Evolutionary conservation across 2,888 invertebrate genomes (phyloP), one percentile per base, ranked within the genome.

Genomic region (Malachius bipustulatus): DNA sequence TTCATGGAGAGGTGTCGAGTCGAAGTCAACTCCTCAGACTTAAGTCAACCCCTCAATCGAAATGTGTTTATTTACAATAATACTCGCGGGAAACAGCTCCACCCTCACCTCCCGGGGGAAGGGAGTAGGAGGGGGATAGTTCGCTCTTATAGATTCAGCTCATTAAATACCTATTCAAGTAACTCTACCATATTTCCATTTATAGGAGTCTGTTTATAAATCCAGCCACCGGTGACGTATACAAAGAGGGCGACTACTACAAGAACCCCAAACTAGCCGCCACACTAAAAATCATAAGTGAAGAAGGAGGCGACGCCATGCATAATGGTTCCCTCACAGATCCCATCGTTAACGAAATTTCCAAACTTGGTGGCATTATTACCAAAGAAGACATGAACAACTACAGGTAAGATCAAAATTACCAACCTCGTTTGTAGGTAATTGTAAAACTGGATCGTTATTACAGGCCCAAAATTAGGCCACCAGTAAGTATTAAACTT

Each of bases 321-420:
- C 73, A 78, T 50, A 65, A 69, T 41, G 76, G 77, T 2, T 50
- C 55, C 4, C 52, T 77, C 15, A 68, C 71, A 0, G 48, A 60
- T 37, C 30, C 33, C 10, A 56, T 64, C 14, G 56, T 60, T 0
- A 31, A 54, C 19, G 63, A 63, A 37, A 55, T 63, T 12, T 43
- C 48, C 42, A 46, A 47, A 3, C 64, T 73, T 39, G 81, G 81
- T 32, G 87, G 89, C 16, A 82, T 85, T 38, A 73, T 93, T 32
- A 81, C 80, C 1, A 69, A 69, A 47, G 71, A 81, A 34, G 93
- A 94, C 60, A 67, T 94, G 52, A 62, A 62, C 41, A 66, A 70
- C 44, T 93, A 79, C 65, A 68, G 59, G 87, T 82, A 54, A 54
- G 63, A 16, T 34, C 39, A 8, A 27, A 13, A 9, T 15, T 29